Percentiles rank a stretch among this genome's conserved stretches.
Evolutionary conservation across 2,888 invertebrate genomes (phyloP).

Genomic region (Autographa gamma): DNA sequence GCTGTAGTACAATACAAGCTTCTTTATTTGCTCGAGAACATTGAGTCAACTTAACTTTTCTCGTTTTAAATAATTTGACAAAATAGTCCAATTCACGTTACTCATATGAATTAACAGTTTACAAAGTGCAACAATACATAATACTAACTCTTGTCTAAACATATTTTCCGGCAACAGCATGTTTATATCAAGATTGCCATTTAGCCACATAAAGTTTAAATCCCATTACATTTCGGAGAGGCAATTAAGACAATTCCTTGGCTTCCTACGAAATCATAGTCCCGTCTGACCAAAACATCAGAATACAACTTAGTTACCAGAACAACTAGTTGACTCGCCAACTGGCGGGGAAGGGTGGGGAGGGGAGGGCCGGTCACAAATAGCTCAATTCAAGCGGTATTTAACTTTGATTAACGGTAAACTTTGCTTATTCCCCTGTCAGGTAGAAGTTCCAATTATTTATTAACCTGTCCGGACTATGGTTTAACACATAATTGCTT

Average conservation of each 20-base stretch:
- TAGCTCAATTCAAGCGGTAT: conserved; percentile 48
- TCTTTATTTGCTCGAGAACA: too few relatives aligned
- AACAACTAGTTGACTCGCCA: conserved; percentile 22
- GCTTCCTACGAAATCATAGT: conserved; percentile 12
- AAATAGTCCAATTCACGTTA: too few relatives aligned
- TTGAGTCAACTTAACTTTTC: too few relatives aligned
- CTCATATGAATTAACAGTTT: too few relatives aligned
- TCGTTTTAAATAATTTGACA: too few relatives aligned
- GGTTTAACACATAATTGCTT: conserved; percentile 47
- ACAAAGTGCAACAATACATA: too few relatives aligned
- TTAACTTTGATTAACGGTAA: conserved; percentile 54
- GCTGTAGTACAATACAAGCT: too few relatives aligned
- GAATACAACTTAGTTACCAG: conserved; percentile 18
- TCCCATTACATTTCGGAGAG: neutral
- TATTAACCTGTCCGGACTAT: conserved; percentile 47
- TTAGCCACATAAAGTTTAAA: neutral
- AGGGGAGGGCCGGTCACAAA: conserved; percentile 33
- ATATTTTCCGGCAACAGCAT: too few relatives aligned
- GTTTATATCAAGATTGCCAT: neutral
- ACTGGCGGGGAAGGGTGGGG: conserved; percentile 19
- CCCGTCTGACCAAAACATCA: conserved; percentile 15
- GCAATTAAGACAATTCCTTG: neutral
- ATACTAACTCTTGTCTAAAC: too few relatives aligned
- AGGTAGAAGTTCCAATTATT: conserved; percentile 53
- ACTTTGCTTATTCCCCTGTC: conserved; percentile 51